Conservation (phyloP, 2,888 invertebrate genomes). For the Suillia variegata region DNA sequence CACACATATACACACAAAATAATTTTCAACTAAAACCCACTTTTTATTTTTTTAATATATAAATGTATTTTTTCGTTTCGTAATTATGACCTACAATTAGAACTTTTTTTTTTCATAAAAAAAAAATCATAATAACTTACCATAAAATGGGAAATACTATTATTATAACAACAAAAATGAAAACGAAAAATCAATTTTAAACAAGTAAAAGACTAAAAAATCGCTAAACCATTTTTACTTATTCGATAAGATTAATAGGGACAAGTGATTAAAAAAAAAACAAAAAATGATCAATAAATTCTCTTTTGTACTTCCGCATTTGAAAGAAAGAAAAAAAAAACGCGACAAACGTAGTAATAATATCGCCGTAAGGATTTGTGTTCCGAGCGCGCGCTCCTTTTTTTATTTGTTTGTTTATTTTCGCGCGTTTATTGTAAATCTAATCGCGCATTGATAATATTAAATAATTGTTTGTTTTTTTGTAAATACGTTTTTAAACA, state of each 20-base stretch:
- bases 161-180: too few species aligned
- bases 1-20: too few species aligned
- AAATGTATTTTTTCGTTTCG: conserved; percentile 34
- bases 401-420: not conserved
- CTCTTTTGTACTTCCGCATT: conserved; percentile 17
- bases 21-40: conserved; percentile 18
- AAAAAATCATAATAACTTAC: conserved; percentile 20
- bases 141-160: conserved; percentile 34
- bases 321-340: conserved; percentile 7
- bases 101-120: conserved; percentile 31
- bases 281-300: not conserved
- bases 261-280: too few species aligned
- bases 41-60: conserved; percentile 26
- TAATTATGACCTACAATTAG: conserved; percentile 23
- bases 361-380: not conserved
- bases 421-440: conserved; percentile 11
- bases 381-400: conserved; percentile 4
- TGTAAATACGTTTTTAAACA: conserved; percentile 13
- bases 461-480: too few species aligned
- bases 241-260: too few species aligned
- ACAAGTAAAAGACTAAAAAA: conserved; percentile 5
- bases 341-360: conserved; percentile 6
- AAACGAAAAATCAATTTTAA: conserved; percentile 11
- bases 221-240: conserved; percentile 11
- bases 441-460: conserved; percentile 14